phyloP scores from a whole-genome alignment of 2,797 vertebrate species.

The Phoebastria nigripes region DNA sequence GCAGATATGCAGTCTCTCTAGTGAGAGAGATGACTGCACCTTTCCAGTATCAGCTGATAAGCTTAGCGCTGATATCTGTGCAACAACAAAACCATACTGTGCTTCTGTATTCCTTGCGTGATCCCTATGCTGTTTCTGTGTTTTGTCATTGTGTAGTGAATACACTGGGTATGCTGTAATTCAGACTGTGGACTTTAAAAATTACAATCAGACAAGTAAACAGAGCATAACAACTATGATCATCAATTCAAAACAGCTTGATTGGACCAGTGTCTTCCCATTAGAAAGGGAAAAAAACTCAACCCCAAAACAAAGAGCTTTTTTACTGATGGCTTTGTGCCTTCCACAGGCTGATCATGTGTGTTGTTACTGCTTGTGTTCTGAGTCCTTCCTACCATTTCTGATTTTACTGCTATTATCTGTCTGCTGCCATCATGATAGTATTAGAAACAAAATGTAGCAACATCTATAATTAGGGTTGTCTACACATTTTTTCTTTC shows the following conservation, averaged over 20 bases:
- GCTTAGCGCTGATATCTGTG: neutral
- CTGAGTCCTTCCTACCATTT: neutral
- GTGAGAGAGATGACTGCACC: neutral
- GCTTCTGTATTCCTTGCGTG: neutral
- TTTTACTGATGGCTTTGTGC: slow-evolving; percentile 16
- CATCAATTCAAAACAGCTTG: slow-evolving; percentile 37
- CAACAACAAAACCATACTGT: neutral
- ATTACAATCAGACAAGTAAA: neutral
- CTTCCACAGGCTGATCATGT: slow-evolving; percentile 25
- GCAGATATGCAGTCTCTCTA: neutral
- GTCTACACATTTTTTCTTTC: neutral
- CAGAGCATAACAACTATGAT: neutral
- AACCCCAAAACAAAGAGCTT: neutral
- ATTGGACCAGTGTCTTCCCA: neutral
- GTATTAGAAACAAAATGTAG: slow-evolving; percentile 13
- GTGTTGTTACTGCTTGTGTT: slow-evolving; percentile 29
- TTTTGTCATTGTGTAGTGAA: neutral
- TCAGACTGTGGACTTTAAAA: neutral
- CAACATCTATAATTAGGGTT: slow-evolving; percentile 29
- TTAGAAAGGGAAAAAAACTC: slow-evolving; percentile 17
- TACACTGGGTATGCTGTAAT: neutral
- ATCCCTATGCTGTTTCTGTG: neutral
- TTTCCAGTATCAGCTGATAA: neutral
- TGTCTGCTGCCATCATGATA: neutral
- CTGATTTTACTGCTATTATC: slow-evolving; percentile 55